A percentile compares a stretch with the other conserved stretches of the same genome.
Conservation (phyloP, 1,140 invertebrate species). For the Hyles vespertilio region DNA sequence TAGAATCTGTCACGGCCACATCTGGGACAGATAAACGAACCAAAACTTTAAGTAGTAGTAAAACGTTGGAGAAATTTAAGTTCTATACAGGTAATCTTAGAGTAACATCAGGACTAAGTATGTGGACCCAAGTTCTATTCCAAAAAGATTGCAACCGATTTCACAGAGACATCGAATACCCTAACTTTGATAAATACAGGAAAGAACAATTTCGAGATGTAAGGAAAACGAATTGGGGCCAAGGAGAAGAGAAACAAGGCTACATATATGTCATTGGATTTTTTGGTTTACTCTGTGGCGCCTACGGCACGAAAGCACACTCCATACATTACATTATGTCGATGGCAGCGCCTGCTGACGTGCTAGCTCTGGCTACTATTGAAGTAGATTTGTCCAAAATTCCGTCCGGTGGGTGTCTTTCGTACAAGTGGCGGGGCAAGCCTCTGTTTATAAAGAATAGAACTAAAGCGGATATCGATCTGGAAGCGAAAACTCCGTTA, state of each 20-base stretch:
- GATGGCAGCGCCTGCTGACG: constrained; percentile 54
- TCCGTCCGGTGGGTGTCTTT: constrained; percentile 70
- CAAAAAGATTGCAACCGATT: constrained; percentile 38
- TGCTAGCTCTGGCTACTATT: constrained; percentile 49
- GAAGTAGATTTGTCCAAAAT: constrained; percentile 54
- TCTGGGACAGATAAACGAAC: not conserved
- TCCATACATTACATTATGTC: constrained; percentile 38
- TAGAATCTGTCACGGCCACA: not conserved
- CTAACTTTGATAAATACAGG: constrained; percentile 53
- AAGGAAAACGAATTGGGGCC: constrained; percentile 42
- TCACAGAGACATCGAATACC: constrained; percentile 52
- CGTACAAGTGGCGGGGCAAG: constrained; percentile 91
- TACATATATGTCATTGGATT: constrained; percentile 41
- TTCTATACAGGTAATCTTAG: constrained; percentile 16
- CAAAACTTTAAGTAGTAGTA: not conserved
- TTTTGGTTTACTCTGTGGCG: constrained; percentile 41
- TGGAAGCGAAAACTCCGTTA: constrained; percentile 80
- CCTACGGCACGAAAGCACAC: constrained; percentile 42
- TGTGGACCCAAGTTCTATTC: constrained; percentile 51
- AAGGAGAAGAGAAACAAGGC: constrained; percentile 48
- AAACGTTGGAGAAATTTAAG: not conserved
- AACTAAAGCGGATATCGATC: constrained; percentile 82
- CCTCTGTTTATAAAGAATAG: constrained; percentile 88
- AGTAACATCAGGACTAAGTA: constrained; percentile 12
- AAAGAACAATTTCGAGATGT: constrained; percentile 49